Evolutionary conservation across 2,888 invertebrate genomes (phyloP).

Genomic region (Synanthedon formicaeformis): DNA sequence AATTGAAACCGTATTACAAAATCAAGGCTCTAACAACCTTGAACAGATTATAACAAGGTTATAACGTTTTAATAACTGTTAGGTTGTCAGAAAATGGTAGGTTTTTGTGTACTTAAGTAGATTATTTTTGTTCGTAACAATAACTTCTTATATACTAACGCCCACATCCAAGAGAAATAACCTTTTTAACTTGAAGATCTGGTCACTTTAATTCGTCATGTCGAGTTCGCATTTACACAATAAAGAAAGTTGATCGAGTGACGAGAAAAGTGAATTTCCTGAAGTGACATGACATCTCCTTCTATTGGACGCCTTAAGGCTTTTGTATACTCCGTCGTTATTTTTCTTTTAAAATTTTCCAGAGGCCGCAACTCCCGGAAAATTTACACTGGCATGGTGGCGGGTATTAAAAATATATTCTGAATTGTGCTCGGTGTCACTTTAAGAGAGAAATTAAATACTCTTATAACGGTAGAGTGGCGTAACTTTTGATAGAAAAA

Average conservation of each 20-base stretch:
- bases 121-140: too few relatives aligned
- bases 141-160: too few relatives aligned
- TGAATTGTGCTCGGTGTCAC: slow-evolving; percentile 42
- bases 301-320: background rate
- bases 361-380: background rate
- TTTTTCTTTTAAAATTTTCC: background rate
- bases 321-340: background rate
- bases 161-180: too few relatives aligned
- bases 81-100: too few relatives aligned
- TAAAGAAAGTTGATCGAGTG: background rate
- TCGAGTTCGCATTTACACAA: background rate
- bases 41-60: too few relatives aligned
- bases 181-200: too few relatives aligned
- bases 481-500: slow-evolving; percentile 64
- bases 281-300: background rate
- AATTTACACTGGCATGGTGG: background rate
- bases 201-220: background rate
- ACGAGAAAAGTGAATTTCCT: background rate
- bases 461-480: slow-evolving; percentile 39
- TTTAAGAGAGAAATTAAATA: slow-evolving; percentile 56
- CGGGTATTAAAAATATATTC: slow-evolving; percentile 23
- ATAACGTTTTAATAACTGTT: too few relatives aligned
- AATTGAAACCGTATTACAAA: too few relatives aligned
- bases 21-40: too few relatives aligned
- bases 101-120: too few relatives aligned